Conservation (phyloP, 2,113 vertebrate genomes). For the Macroglossus sobrinus region DNA sequence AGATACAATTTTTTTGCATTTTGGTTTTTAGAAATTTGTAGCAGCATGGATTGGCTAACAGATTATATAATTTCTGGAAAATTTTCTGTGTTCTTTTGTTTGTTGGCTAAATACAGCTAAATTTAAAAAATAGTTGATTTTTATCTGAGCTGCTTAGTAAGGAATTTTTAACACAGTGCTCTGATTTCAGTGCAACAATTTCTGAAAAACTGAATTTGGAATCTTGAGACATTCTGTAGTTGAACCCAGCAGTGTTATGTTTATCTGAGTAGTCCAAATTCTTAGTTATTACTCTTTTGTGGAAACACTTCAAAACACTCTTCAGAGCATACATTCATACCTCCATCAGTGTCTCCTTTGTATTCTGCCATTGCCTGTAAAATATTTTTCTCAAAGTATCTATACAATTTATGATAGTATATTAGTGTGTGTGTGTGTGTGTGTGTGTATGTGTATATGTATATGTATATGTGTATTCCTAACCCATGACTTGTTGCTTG, state of each 20-base stretch:
- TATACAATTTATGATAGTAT: background rate
- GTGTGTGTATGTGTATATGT: background rate
- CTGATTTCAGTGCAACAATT: background rate
- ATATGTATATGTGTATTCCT: background rate
- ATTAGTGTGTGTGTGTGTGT: background rate
- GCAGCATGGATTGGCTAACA: background rate
- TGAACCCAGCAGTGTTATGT: background rate
- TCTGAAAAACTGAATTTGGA: constrained; percentile 25
- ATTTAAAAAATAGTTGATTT: background rate
- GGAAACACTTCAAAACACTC: background rate
- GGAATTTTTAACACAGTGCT: background rate
- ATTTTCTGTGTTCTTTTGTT: background rate
- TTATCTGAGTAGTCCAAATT: background rate
- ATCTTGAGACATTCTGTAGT: constrained; percentile 13
- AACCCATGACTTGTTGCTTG: background rate
- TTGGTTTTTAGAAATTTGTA: constrained; percentile 31
- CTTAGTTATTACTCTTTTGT: background rate
- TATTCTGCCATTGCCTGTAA: background rate
- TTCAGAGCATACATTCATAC: background rate
- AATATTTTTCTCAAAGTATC: background rate
- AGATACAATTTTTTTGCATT: background rate
- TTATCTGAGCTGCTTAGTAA: background rate
- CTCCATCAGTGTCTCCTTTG: background rate
- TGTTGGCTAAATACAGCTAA: background rate
- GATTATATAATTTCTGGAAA: background rate